Conservation (phyloP, 1,140 invertebrate genomes). For the Pomacea maculata region DNA sequence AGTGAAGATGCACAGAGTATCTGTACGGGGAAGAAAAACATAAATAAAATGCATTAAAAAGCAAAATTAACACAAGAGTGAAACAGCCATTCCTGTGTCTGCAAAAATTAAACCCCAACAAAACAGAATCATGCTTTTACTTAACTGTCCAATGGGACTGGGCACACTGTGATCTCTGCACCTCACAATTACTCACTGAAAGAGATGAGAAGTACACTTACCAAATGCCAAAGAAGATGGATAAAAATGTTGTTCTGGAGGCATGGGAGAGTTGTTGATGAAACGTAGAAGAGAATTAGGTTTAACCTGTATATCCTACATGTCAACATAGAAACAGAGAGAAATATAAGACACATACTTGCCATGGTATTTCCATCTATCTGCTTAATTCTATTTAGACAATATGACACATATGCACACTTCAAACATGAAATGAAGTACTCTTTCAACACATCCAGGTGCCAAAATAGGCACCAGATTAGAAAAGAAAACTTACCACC, state of each 20-base stretch:
- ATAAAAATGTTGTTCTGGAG: conserved; percentile 77
- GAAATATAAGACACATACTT: background rate
- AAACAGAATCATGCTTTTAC: background rate
- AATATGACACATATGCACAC: too few relatives aligned
- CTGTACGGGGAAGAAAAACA: conserved; percentile 54
- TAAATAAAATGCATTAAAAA: background rate
- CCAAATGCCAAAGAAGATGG: conserved; percentile 82
- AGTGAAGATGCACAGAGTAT: conserved; percentile 49
- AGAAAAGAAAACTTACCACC: conserved; percentile 37
- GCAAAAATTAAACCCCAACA: background rate
- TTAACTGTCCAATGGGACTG: too few relatives aligned
- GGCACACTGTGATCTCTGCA: background rate
- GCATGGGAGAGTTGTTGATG: conserved; percentile 44
- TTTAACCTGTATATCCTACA: conserved; percentile 44
- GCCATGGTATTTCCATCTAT: background rate
- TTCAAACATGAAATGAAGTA: too few relatives aligned
- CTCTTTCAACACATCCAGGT: too few relatives aligned
- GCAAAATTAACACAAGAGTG: background rate
- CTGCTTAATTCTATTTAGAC: background rate
- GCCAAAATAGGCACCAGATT: too few relatives aligned
- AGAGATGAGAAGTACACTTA: conserved; percentile 62
- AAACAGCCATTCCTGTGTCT: too few relatives aligned
- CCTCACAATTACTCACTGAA: background rate
- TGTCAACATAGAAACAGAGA: background rate
- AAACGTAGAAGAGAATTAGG: conserved; percentile 44